Evolutionary conservation across 2,113 vertebrate genomes (phyloP), one percentile per base, ranked within the genome.

Genomic region (Lampris megalopsis): DNA sequence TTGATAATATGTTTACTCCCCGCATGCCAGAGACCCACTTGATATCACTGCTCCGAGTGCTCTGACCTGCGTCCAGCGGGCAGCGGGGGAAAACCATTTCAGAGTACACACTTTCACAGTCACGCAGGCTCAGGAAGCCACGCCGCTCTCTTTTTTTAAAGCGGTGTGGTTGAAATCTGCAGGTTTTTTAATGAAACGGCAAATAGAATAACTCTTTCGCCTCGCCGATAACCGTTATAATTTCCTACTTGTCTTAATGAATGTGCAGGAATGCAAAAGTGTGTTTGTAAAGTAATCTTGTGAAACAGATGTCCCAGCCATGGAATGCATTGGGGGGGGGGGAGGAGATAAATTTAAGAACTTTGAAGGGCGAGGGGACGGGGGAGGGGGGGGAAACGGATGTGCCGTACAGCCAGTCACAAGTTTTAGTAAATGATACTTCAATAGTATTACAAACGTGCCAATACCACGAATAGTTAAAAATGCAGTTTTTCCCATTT

Each of bases 1-100:
- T 79, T 83, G 74, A 78, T 85, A 79, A 80, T 75, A 73, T 90
- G 80, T 88, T 88, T 85, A 71, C 79, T 86, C 47, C 74, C 50
- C 75, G 40, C 47, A 59, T 84, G 85, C 83, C 83, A 85, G 71
- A 80, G 80, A 79, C 54, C 61, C 63, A 83, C 58, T 83, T 75
- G 82, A 86, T 89, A 81, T 86, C 73, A 64, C 43, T 72, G 79
- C 71, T 82, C 68, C 71, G 65, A 73, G 77, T 62, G 62, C 66
- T 71, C 54, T 78, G 82, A 77, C 78, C 71, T 76, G 43, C 74
- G 70, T 52, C 52, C 54, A 62, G 60, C 71, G 61, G 58, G 63
- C 67, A 79, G 42, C 42, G 42, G 71, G 41, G 49, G 42, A 54
- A 79, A 83, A 77, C 47, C 36, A 38, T 45, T 60, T 71, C 48